Evolutionary conservation across 2,888 invertebrate species (phyloP).

Genomic region (Nephrotoma guestfalica): DNA sequence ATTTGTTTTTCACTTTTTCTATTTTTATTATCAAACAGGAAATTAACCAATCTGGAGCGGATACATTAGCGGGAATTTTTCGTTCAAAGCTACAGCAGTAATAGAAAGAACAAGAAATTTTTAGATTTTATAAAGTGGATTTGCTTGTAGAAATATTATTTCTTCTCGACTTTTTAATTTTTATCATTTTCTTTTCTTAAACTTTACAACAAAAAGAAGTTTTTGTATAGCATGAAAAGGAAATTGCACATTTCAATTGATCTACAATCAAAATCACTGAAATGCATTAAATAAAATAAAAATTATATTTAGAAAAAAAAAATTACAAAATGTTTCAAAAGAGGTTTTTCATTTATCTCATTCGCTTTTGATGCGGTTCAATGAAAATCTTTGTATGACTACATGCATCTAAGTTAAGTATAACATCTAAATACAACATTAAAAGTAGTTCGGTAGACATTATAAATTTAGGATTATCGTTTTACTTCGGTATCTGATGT

Average conservation of each 20-base stretch:
- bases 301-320: not conserved
- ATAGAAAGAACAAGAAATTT: not conserved
- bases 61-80: conserved; percentile 38
- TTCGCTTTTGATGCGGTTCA: not conserved
- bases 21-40: conserved; percentile 22
- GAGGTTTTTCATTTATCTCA: not conserved
- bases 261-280: not conserved
- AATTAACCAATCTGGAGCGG: conserved; percentile 43
- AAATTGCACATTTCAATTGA: not conserved
- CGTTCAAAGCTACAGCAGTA: conserved; percentile 30
- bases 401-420: too few species aligned
- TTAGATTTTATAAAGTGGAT: not conserved
- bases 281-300: not conserved
- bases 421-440: too few species aligned
- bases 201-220: not conserved
- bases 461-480: too few species aligned
- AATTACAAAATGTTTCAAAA: not conserved
- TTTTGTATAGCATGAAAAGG: not conserved
- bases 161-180: not conserved
- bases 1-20: conserved; percentile 6
- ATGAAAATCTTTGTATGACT: not conserved
- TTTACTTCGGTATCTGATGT: too few species aligned
- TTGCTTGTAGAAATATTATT: not conserved
- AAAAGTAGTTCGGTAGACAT: too few species aligned
- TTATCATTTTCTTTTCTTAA: not conserved